Evolutionary conservation across 1,140 invertebrate species (phyloP), one percentile per base, ranked within the genome.

Genomic region (Monomorium pharaonis): DNA sequence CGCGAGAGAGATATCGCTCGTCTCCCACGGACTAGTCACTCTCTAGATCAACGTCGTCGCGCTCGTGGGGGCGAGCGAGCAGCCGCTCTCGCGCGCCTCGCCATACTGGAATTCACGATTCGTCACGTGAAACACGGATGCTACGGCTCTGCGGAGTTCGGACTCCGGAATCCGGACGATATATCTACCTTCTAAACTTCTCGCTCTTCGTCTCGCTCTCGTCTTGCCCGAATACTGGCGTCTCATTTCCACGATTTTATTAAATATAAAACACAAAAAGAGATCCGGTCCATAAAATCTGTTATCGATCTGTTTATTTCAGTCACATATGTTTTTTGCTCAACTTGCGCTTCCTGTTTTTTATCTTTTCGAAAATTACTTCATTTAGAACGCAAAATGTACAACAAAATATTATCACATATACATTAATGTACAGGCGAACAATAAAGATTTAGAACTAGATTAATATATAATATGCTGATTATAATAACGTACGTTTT

Each of bases 1-100:
- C 49, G 49, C 86, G 88, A 89, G 91, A 90, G 90, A 90, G n/a
- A n/a, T n/a, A n/a, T 88, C 90, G 87, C 84, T 84, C 37, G 37
- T 27, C 84, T 86, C 86, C 85, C 87, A 91, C 85, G 77, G 74
- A 92, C 72, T 87, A 76, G 16, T 77, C 63, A 47, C 27, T 74
- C 42, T 89, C 85, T 87, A 90, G 90, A 90, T 47, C 51, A 60
- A 60, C 33, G 76, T 60, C 72, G n/a, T n/a, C 16, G 30, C 21
- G 51, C 58, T 12, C 18, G 18, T 42, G 37, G 3, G 37, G 42
- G 42, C 7, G 44, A 7, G 44, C 9, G 44, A 44, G 44, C 2
- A 44, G 44, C 44, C 9, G 37, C 3, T 7, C 7, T 42, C 37
- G 44, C 44, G 44, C 44, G 44, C 44, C 44, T 44, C 16, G 12